Base-by-base conservation (phyloP, 2,888 invertebrate species). In the Torymus tubicola region DNA sequence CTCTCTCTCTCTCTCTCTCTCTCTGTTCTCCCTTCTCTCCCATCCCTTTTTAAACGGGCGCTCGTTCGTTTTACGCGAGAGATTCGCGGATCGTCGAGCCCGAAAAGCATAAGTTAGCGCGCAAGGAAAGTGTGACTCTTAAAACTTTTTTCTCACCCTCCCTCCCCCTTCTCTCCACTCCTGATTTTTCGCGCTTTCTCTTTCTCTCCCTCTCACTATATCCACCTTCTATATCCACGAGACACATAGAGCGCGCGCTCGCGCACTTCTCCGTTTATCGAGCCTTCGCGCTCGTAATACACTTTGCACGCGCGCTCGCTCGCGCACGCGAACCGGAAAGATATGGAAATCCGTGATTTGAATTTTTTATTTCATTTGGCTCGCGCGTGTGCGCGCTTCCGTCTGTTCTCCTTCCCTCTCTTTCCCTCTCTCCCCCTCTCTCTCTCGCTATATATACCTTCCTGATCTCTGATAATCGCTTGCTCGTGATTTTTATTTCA, bases 61-160 rank as follows among this genome's bases (percentile, higher is more conserved):
- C 52, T 61, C 68, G 60, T 60, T 72, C 74, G 24, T 71, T 75
- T 73, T 24, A 31, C 57, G 52, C 68, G 77, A 52, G 50, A 78
- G 70, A 65, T 71, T 71, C 78, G 74, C 78, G 83, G 78, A 77
- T 83, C 79, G 79, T 81, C 74, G 74, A 77, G 74, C 63, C 24
- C 67, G 68, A 80, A 78, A 58, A 65, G 75, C 76, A 77, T 75
- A 72, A 78, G 72, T 71, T 80, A 71, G 67, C 72, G 67, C 53
- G 31, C 31, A 68, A 68, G 14, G 52, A 24, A 60, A 50, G 74
- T 42, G 74, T 50, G 72, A 53, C 72, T 72, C 60, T 70, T 63
- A 55, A 65, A 74, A 74, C 68, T 68, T 67, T 58, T 55, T 52
- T 53, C 53, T 69, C 61, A 52, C n/a, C 52, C 18, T 16, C 67